A percentile compares a stretch with the other conserved stretches of the same genome.
Evolutionary conservation across 2,888 invertebrate genomes (phyloP).

Genomic region (Leucania comma): DNA sequence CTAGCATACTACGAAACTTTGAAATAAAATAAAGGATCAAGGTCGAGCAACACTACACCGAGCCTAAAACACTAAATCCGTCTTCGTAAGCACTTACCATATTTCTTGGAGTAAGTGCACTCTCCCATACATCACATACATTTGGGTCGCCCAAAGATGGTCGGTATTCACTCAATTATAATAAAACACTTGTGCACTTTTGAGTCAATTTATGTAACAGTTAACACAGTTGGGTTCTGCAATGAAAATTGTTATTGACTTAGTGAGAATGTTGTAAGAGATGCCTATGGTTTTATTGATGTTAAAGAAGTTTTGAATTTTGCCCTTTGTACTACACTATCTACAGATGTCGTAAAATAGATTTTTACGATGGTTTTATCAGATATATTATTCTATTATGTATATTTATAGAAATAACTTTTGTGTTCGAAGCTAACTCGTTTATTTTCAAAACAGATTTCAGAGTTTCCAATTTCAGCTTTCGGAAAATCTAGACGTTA

Average conservation of each 20-base stretch:
- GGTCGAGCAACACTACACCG: slow-evolving; percentile 12
- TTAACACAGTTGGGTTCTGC: slow-evolving; percentile 56
- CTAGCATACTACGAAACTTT: slow-evolving; percentile 17
- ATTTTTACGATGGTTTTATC: no score
- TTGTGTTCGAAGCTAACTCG: neutral
- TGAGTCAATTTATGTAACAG: slow-evolving; percentile 41
- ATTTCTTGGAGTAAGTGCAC: slow-evolving; percentile 81
- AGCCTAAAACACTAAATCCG: slow-evolving; percentile 49
- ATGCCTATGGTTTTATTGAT: slow-evolving; percentile 18
- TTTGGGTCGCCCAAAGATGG: slow-evolving; percentile 75
- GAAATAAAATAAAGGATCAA: slow-evolving; percentile 25
- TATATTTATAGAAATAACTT: no score
- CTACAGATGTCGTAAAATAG: no score
- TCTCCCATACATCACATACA: slow-evolving; percentile 81
- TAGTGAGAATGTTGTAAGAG: slow-evolving; percentile 1
- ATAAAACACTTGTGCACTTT: slow-evolving; percentile 46
- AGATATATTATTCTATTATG: no score
- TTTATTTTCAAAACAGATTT: neutral
- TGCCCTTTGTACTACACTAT: neutral
- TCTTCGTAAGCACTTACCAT: slow-evolving; percentile 79
- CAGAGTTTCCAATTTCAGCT: neutral
- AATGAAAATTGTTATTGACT: slow-evolving; percentile 49
- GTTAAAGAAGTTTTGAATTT: neutral
- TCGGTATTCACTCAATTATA: slow-evolving; percentile 55
- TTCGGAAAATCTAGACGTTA: neutral